These are phyloP conservation scores for Sarcophaga peregrina DNA, from an alignment of 1,140 invertebrate species.

Conservation along the genomic window DNA sequence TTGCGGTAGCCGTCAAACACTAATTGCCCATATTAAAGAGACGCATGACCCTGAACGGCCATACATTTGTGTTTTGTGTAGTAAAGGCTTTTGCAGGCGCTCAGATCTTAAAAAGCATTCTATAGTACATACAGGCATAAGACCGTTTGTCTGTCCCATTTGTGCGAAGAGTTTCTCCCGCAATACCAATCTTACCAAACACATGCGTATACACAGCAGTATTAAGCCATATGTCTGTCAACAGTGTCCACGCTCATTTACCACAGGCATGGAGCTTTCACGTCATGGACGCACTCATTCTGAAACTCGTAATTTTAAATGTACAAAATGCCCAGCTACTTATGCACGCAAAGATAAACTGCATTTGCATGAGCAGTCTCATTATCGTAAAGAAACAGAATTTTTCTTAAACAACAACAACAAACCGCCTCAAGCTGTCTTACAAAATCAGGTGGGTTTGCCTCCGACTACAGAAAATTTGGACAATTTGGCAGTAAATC, in stretches of 20 bases:
- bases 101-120: slow-evolving; percentile 77
- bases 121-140: slow-evolving; percentile 78
- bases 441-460: neutral
- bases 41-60: slow-evolving; percentile 75
- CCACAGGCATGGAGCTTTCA: slow-evolving; percentile 76
- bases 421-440: neutral
- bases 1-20: slow-evolving; percentile 69
- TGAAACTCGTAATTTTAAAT: slow-evolving; percentile 77
- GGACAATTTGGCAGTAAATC: slow-evolving; percentile 28
- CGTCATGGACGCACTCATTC: slow-evolving; percentile 78
- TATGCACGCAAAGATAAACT: slow-evolving; percentile 75
- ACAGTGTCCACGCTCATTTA: slow-evolving; percentile 79
- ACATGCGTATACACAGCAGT: slow-evolving; percentile 80
- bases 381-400: slow-evolving; percentile 60
- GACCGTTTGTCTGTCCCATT: slow-evolving; percentile 75
- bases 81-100: slow-evolving; percentile 73
- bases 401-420: slow-evolving; percentile 20
- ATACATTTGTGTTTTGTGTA: slow-evolving; percentile 74
- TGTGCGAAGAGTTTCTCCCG: slow-evolving; percentile 77
- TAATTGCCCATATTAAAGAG: slow-evolving; percentile 72
- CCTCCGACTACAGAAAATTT: neutral
- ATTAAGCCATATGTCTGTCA: slow-evolving; percentile 77
- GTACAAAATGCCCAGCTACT: slow-evolving; percentile 74
- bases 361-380: slow-evolving; percentile 71
- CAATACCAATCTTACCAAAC: slow-evolving; percentile 87